Percentiles rank a stretch among this genome's conserved stretches.
Conservation (phyloP, 1,140 invertebrate genomes). For the Bombyx mori region ASM3026992v2 NC_085107.1:11740001-11740500, state of each 20-base stretch:
- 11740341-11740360: conserved; percentile 74
- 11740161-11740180: conserved; percentile 54
- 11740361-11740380: not conserved
- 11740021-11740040: no score
- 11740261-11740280: conserved; percentile 77
- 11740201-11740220: conserved; percentile 42
- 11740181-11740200: conserved; percentile 38
- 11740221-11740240: conserved; percentile 71
- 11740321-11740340: conserved; percentile 63
- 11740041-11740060: no score
- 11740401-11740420: not conserved
- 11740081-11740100: no score
- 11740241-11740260: conserved; percentile 79
- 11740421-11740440: no score
- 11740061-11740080: no score
- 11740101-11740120: no score
- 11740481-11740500: no score
- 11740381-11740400: not conserved
- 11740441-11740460: no score
- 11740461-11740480: no score
- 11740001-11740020: no score
- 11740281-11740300: conserved; percentile 58
- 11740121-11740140: no score
- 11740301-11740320: conserved; percentile 57
- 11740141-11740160: conserved; percentile 28